Conservation (phyloP, 2,888 invertebrate genomes). For the Brenthis hecate region DNA sequence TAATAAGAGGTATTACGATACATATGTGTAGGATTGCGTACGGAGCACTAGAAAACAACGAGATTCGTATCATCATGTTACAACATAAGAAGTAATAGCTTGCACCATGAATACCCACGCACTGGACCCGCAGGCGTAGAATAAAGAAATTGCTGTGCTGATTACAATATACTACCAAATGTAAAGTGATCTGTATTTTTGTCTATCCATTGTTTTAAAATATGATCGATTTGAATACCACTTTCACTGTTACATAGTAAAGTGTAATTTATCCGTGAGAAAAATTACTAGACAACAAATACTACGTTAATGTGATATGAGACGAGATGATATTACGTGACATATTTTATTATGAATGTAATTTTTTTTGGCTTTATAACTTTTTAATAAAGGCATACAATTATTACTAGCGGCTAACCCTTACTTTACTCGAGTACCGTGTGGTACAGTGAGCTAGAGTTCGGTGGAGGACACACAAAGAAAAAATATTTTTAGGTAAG, state of each 20-base stretch:
- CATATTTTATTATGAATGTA: no score
- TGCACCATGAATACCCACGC: slow-evolving; percentile 27
- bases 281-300: no score
- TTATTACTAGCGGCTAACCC: no score
- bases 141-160: slow-evolving; percentile 14
- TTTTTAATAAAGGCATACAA: no score
- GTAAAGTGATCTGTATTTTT: slow-evolving; percentile 15
- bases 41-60: slow-evolving; percentile 33
- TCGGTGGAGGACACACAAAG: no score
- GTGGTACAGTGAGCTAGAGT: no score
- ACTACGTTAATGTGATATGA: no score
- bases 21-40: slow-evolving; percentile 33
- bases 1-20: background rate
- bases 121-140: slow-evolving; percentile 7
- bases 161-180: slow-evolving; percentile 14
- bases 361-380: no score
- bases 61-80: slow-evolving; percentile 41
- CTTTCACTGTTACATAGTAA: slow-evolving; percentile 15
- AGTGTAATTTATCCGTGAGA: background rate
- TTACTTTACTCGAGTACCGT: no score
- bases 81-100: slow-evolving; percentile 33
- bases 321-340: no score
- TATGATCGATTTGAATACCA: background rate
- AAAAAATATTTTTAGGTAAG: no score
- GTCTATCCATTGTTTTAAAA: background rate